Evolutionary conservation across 2,888 invertebrate species (phyloP).

Genomic region (Scrobipalpa costella): DNA sequence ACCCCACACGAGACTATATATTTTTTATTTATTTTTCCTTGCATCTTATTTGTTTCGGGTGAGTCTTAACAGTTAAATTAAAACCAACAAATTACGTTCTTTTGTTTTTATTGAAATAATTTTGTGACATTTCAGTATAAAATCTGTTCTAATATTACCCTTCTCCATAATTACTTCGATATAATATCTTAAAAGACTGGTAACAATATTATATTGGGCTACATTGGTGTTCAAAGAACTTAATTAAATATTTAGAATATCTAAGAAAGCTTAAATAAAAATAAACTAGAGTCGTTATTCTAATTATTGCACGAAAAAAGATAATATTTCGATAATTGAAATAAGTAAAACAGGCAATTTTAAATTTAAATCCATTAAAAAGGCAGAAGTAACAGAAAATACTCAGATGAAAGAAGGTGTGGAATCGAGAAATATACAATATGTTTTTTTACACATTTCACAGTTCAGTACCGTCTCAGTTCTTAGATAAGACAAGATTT

Average conservation of each 20-base stretch:
- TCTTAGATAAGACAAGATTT: no score
- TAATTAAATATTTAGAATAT: not conserved
- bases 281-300: not conserved
- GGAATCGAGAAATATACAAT: no score
- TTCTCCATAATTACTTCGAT: conserved; percentile 22
- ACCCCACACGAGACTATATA: no score
- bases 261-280: conserved; percentile 12
- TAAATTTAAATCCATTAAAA: not conserved
- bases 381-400: no score
- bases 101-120: conserved; percentile 31
- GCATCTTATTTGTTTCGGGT: not conserved
- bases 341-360: not conserved
- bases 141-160: conserved; percentile 36
- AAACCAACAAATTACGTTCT: not conserved
- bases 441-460: no score
- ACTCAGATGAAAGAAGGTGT: no score
- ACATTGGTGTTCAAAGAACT: not conserved
- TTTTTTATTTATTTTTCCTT: not conserved
- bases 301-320: not conserved
- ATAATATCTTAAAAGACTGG: conserved; percentile 16
- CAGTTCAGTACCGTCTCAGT: no score
- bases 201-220: conserved; percentile 13
- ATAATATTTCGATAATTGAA: not conserved
- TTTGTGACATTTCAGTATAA: conserved; percentile 55
- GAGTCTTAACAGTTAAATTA: not conserved